Conservation (phyloP, 2,888 invertebrate species). For the Drosophila pseudotakahashii region DNA sequence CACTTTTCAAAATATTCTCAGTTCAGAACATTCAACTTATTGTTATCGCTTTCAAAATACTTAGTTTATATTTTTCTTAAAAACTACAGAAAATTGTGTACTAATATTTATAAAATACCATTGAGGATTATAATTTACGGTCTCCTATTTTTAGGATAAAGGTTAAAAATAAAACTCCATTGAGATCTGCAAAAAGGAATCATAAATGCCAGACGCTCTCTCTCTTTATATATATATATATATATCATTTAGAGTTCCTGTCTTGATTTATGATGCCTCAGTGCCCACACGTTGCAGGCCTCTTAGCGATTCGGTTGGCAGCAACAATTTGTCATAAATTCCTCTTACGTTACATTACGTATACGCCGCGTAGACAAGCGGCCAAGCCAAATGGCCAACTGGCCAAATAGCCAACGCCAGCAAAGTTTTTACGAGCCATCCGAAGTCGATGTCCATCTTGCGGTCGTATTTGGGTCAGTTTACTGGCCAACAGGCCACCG, state of each 20-base stretch:
- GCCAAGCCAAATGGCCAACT: constrained; percentile 59
- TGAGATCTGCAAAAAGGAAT: neutral
- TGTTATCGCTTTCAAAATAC: too few relatives aligned
- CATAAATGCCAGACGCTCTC: constrained; percentile 3
- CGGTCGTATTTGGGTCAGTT: constrained; percentile 75
- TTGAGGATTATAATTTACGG: neutral
- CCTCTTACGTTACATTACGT: constrained; percentile 45
- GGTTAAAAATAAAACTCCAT: neutral
- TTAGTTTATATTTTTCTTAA: too few relatives aligned
- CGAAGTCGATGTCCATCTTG: constrained; percentile 67
- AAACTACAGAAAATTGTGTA: too few relatives aligned
- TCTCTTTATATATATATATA: too few relatives aligned
- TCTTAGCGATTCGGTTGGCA: constrained; percentile 69
- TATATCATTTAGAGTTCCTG: constrained; percentile 36
- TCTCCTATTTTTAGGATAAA: neutral
- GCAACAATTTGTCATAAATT: constrained; percentile 81
- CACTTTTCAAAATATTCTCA: too few relatives aligned
- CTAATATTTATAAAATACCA: too few relatives aligned
- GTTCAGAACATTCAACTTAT: too few relatives aligned
- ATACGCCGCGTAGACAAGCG: constrained; percentile 49
- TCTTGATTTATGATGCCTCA: constrained; percentile 68
- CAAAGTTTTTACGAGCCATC: constrained; percentile 72
- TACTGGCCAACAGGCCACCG: constrained; percentile 47
- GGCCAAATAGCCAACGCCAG: constrained; percentile 63
- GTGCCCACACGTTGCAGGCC: constrained; percentile 70